These are phyloP conservation scores for Cephus pygmeus DNA, from an alignment of 2,888 invertebrate genomes.

Conservation along the genomic window DNA sequence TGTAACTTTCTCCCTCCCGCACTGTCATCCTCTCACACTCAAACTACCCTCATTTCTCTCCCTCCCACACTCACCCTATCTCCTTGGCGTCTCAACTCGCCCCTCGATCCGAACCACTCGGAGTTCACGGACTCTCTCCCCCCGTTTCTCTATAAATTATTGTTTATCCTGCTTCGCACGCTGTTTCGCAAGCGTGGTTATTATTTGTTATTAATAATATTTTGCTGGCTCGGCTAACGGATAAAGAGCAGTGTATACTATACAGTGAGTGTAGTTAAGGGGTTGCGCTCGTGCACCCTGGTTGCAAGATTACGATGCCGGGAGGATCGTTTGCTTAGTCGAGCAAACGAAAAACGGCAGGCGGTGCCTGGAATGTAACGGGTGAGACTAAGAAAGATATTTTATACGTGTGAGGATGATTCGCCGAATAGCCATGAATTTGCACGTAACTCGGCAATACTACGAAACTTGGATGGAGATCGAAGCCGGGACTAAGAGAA, in stretches of 20 bases:
- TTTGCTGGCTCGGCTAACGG: slow-evolving; percentile 13
- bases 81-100: slow-evolving; percentile 25
- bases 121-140: not conserved
- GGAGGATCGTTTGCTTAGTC: not conserved
- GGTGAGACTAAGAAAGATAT: not conserved
- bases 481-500: not conserved
- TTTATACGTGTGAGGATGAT: not conserved
- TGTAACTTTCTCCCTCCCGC: not conserved
- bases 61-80: slow-evolving; percentile 19
- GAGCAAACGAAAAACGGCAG: not conserved
- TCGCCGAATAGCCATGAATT: not conserved
- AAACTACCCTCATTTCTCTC: slow-evolving; percentile 21
- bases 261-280: not conserved
- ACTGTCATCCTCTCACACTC: slow-evolving; percentile 19
- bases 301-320: not conserved
- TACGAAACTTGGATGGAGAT: not conserved
- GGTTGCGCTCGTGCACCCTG: not conserved
- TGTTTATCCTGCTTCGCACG: slow-evolving; percentile 33
- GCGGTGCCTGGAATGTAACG: not conserved
- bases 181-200: slow-evolving; percentile 22
- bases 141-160: slow-evolving; percentile 39
- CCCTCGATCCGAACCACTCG: slow-evolving; percentile 18
- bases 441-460: not conserved
- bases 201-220: slow-evolving; percentile 35
- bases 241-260: not conserved